Percentiles rank a stretch among this genome's conserved stretches.
These are phyloP conservation scores for Drosophila orosa DNA, from an alignment of 1,140 invertebrate species.

Conservation along the genomic window DNA sequence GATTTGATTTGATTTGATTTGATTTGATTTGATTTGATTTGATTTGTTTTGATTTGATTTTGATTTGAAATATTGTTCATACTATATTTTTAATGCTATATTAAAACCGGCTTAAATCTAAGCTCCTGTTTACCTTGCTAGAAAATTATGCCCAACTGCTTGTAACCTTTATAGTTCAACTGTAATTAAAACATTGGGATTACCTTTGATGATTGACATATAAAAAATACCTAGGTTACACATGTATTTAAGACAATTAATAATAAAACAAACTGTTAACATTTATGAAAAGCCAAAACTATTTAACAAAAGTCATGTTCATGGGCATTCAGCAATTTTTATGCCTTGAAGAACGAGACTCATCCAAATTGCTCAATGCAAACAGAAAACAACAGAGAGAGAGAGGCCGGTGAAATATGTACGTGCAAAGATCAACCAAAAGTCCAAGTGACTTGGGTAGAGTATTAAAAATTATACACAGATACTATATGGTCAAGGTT, in stretches of 20 bases:
- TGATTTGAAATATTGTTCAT: no score
- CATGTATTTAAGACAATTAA: background rate
- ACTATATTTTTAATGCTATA: no score
- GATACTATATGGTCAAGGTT: conserved; percentile 72
- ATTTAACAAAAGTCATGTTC: conserved; percentile 49
- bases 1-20: no score
- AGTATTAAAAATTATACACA: conserved; percentile 35
- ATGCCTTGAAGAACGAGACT: conserved; percentile 28
- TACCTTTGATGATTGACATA: no score
- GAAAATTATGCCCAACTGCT: background rate
- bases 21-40: background rate
- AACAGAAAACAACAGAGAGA: conserved; percentile 27
- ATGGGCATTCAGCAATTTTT: conserved; percentile 39
- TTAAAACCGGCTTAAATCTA: background rate
- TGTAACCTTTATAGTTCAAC: background rate
- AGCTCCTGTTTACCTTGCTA: background rate
- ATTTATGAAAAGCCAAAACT: background rate
- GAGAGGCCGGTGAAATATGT: conserved; percentile 6
- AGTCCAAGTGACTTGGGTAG: conserved; percentile 19
- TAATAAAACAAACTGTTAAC: background rate
- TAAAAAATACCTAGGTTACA: conserved; percentile 4
- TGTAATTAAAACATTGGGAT: background rate
- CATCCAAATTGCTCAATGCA: conserved; percentile 23
- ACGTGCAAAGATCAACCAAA: conserved; percentile 28
- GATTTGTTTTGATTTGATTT: background rate